Percentiles rank a stretch among this genome's conserved stretches.
These are phyloP conservation scores for Aricia agestis DNA, from an alignment of 1,140 invertebrate species.

Conservation along the genomic window DNA sequence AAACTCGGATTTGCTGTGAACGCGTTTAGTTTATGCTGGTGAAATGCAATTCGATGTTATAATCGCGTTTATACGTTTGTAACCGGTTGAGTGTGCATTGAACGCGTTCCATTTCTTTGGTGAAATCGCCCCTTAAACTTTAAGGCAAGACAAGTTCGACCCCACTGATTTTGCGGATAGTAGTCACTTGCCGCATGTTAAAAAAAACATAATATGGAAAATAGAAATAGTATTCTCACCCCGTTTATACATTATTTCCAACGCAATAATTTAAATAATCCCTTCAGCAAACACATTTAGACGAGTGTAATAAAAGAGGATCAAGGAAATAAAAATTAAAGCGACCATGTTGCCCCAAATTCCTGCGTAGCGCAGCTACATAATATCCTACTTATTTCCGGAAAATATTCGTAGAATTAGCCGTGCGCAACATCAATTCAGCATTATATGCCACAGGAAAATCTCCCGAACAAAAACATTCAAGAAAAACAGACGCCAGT, in stretches of 20 bases:
- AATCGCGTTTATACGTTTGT: no score
- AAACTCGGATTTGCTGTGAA: no score
- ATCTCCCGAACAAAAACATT: slow-evolving; percentile 9
- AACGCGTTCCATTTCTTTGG: no score
- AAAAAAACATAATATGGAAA: background rate
- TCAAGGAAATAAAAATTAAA: slow-evolving; percentile 5
- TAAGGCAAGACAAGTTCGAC: no score
- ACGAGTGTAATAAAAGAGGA: slow-evolving; percentile 1
- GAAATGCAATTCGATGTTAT: no score
- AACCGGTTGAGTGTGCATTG: no score
- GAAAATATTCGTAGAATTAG: slow-evolving; percentile 2
- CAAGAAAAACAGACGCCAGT: slow-evolving; percentile 12
- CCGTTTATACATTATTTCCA: background rate
- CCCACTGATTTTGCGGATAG: no score
- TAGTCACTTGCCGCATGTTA: no score
- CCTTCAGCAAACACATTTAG: background rate
- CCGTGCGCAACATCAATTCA: slow-evolving; percentile 7
- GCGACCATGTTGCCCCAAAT: background rate
- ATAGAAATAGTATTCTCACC: background rate
- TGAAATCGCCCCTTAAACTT: no score
- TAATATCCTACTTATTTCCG: slow-evolving; percentile 2
- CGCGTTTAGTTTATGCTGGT: no score
- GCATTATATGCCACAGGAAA: slow-evolving; percentile 9
- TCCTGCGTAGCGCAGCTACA: background rate
- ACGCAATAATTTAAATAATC: background rate